Conservation (phyloP, 2,113 vertebrate genomes). For the Grammomys surdaster region DNA sequence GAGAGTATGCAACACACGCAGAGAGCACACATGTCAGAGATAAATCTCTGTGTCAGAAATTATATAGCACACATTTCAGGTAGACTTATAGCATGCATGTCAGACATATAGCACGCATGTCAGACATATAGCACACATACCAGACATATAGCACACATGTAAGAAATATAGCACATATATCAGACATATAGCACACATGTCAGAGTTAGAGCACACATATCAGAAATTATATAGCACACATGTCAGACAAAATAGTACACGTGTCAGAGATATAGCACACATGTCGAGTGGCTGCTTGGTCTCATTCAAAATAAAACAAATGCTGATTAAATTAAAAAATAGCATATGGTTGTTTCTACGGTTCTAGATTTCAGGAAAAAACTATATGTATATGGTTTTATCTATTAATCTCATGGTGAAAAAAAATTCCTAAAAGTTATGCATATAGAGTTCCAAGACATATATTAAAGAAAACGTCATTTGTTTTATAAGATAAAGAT, state of each 20-base stretch:
- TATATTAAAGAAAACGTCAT: neutral
- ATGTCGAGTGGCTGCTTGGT: neutral
- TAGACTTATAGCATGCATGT: neutral
- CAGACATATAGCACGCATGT: too few relatives aligned
- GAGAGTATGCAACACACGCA: neutral
- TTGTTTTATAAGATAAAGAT: constrained; percentile 20
- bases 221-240: neutral
- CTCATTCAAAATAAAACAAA: neutral
- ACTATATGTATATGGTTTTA: neutral
- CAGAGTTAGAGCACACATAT: too few relatives aligned
- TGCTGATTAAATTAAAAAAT: neutral
- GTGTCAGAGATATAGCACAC: neutral
- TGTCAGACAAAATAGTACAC: too few relatives aligned
- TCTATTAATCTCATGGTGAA: neutral
- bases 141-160: neutral
- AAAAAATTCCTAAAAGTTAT: neutral
- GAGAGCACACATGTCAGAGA: neutral
- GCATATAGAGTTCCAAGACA: neutral
- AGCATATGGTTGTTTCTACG: neutral
- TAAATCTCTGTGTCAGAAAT: too few relatives aligned
- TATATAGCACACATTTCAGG: neutral
- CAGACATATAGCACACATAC: too few relatives aligned
- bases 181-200: too few relatives aligned
- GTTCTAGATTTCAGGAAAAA: neutral
- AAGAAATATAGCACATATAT: too few relatives aligned